Conservation (phyloP, 1,140 invertebrate species). For the Zophobas morio region DNA sequence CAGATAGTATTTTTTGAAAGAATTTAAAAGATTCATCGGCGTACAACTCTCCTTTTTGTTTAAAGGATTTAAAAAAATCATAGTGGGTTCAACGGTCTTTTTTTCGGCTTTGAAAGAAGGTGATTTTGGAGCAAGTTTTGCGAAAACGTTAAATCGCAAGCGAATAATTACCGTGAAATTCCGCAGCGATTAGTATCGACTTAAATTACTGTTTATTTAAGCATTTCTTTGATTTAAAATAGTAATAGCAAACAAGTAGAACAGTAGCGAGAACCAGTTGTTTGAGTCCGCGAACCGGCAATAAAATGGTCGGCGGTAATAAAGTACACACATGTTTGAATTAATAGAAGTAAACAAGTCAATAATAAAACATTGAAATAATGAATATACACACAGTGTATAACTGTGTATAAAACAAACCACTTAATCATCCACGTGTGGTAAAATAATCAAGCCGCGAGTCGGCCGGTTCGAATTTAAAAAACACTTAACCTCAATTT, state of each 20-base stretch:
- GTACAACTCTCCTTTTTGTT: no score
- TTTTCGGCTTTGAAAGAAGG: no score
- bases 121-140: no score
- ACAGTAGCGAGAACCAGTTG: slow-evolving; percentile 24
- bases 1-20: no score
- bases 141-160: no score
- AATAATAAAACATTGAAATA: slow-evolving; percentile 49
- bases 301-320: slow-evolving; percentile 37
- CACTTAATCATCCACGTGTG: slow-evolving; percentile 49
- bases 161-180: no score
- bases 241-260: neutral
- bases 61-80: no score
- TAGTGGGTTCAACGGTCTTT: no score
- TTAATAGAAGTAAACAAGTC: slow-evolving; percentile 48
- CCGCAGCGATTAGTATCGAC: no score
- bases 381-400: slow-evolving; percentile 41
- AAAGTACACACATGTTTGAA: slow-evolving; percentile 44
- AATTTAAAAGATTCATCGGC: no score
- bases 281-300: slow-evolving; percentile 15
- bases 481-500: slow-evolving; percentile 48
- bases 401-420: slow-evolving; percentile 41
- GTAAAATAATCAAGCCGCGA: slow-evolving; percentile 46
- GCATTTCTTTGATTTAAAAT: no score
- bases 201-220: no score
- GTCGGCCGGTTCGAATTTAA: slow-evolving; percentile 37